Percentiles rank a stretch among this genome's conserved stretches.
Evolutionary conservation across 2,113 vertebrate species (phyloP).

Genomic region (Tyrannus savana): DNA sequence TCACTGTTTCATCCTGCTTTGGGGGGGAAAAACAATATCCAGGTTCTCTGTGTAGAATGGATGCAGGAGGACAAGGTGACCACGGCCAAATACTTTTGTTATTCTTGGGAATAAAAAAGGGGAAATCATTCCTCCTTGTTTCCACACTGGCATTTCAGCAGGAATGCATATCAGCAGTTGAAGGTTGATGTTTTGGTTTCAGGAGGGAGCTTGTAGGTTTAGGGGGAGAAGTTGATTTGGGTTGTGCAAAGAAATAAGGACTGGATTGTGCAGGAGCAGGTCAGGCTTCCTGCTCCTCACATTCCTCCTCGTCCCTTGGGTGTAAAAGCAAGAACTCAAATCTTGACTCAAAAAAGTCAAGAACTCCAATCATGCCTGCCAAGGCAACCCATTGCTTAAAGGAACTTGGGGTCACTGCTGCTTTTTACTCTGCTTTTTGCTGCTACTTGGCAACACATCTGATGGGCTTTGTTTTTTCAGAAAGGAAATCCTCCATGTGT

Average conservation of each 20-base stretch:
- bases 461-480: neutral
- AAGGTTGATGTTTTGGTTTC: neutral
- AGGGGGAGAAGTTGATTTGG: neutral
- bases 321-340: too few species aligned
- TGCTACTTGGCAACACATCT: accelerated
- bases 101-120: neutral
- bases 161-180: neutral
- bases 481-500: neutral
- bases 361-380: neutral
- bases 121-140: neutral
- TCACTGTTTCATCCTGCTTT: neutral
- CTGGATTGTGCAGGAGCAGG: neutral
- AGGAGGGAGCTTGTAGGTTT: neutral
- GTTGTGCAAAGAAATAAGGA: neutral
- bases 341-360: neutral
- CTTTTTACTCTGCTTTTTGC: neutral
- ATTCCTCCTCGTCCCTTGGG: neutral
- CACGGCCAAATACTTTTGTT: neutral
- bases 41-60: neutral
- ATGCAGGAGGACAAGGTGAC: neutral
- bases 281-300: neutral
- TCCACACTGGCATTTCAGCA: neutral
- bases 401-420: neutral
- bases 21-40: neutral
- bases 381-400: accelerated